phyloP scores from a whole-genome alignment of 2,797 vertebrate species.

The Chaetophractus vellerosus region DNA sequence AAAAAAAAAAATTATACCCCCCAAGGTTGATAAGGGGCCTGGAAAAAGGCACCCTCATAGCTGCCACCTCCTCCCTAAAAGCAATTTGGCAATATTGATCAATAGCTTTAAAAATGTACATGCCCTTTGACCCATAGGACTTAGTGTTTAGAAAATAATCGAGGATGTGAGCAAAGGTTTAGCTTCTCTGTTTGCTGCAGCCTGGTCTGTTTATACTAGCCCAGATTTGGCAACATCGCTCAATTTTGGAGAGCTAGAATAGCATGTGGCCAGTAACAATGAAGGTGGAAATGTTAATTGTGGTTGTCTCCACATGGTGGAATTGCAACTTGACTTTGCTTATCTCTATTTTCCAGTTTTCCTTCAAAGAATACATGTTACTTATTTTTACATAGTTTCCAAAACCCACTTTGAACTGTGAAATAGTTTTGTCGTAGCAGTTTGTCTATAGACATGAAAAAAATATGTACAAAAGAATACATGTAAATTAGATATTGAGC shows the following conservation, averaged over 20 bases:
- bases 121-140: neutral
- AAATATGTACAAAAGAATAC: neutral
- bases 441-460: conserved; percentile 22
- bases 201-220: neutral
- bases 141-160: conserved; percentile 46
- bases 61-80: neutral
- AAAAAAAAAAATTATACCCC: neutral
- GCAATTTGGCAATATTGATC: neutral
- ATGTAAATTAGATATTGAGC: neutral
- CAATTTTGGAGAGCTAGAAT: neutral
- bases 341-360: conserved; percentile 37
- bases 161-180: conserved; percentile 26
- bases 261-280: neutral
- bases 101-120: neutral
- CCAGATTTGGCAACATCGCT: neutral
- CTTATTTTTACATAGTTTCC: conserved; percentile 30
- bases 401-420: conserved; percentile 1
- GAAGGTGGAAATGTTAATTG: neutral
- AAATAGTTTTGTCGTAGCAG: conserved; percentile 4
- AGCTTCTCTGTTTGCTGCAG: neutral
- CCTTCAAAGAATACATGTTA: neutral
- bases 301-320: neutral
- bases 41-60: neutral
- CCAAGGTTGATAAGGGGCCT: neutral
- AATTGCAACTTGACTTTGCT: conserved; percentile 4